A percentile compares a stretch with the other conserved stretches of the same genome.
These are phyloP conservation scores for Crotalus viridis DNA, from an alignment of 2,113 vertebrate species.

Conservation along the genomic window DNA sequence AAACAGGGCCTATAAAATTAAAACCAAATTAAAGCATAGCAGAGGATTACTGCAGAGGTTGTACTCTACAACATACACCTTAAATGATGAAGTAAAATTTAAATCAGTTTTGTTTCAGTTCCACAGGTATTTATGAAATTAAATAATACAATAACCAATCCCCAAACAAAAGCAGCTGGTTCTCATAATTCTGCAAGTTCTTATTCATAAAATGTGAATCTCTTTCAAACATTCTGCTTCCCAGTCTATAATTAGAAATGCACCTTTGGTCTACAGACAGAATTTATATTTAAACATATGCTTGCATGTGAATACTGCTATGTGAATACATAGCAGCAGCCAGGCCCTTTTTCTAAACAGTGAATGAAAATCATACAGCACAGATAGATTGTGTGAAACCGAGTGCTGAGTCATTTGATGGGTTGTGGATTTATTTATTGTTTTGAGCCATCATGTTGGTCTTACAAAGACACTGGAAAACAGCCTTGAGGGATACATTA, in stretches of 20 bases:
- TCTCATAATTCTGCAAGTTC: conserved; percentile 53
- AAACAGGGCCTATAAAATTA: conserved; percentile 88
- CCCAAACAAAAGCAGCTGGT: conserved; percentile 67
- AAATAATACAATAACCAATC: conserved; percentile 66
- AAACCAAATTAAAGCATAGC: conserved; percentile 87
- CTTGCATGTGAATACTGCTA: conserved; percentile 43
- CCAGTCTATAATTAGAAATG: conserved; percentile 70
- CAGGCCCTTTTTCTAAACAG: conserved; percentile 39
- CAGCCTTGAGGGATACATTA: conserved; percentile 71
- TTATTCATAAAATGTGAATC: conserved; percentile 58
- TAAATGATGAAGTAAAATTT: conserved; percentile 79
- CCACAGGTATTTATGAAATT: conserved; percentile 77
- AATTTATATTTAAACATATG: conserved; percentile 45
- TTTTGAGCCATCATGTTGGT: conserved; percentile 52
- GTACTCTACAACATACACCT: conserved; percentile 79
- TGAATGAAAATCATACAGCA: conserved; percentile 58
- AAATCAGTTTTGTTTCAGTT: conserved; percentile 79
- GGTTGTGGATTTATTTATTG: conserved; percentile 37
- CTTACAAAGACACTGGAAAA: conserved; percentile 71
- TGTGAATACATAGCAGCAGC: conserved; percentile 20
- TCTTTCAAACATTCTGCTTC: conserved; percentile 66
- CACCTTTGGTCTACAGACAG: conserved; percentile 47
- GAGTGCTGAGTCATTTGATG: conserved; percentile 55
- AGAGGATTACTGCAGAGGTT: conserved; percentile 81
- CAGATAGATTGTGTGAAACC: conserved; percentile 44